A percentile compares a stretch with the other conserved stretches of the same genome.
These are phyloP conservation scores for Craterocephalus amniculus DNA, from an alignment of 2,797 vertebrate species.

Conservation along the genomic window DNA sequence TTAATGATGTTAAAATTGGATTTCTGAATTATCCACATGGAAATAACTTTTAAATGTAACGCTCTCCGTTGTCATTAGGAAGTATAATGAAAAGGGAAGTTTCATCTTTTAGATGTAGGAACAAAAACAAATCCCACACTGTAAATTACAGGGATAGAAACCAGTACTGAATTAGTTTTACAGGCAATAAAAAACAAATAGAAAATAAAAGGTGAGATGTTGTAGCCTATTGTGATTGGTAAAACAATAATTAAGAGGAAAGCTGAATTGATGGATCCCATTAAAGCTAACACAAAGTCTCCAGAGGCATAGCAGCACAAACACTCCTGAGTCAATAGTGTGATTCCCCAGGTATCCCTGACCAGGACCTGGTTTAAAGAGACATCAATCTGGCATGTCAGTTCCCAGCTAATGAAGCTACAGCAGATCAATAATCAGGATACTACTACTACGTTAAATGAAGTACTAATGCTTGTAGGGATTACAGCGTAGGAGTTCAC, in stretches of 20 bases:
- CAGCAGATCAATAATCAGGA: conserved; percentile 89
- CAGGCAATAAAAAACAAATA: conserved; percentile 29
- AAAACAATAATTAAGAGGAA: conserved; percentile 83
- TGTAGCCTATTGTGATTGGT: conserved; percentile 63
- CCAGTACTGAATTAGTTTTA: conserved; percentile 48
- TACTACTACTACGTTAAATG: conserved; percentile 81
- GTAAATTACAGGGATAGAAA: conserved; percentile 62
- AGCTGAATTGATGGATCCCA: conserved; percentile 89
- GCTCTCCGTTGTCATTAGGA: conserved; percentile 62
- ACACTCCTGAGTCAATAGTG: conserved; percentile 84
- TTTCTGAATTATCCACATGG: conserved; percentile 64
- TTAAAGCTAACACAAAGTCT: conserved; percentile 84
- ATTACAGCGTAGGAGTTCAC: conserved; percentile 61
- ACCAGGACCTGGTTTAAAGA: conserved; percentile 88
- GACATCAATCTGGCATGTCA: conserved; percentile 91
- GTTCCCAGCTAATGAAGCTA: conserved; percentile 90
- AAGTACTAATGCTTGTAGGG: conserved; percentile 83
- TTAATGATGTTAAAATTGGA: conserved; percentile 71
- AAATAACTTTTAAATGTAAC: conserved; percentile 69
- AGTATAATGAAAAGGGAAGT: conserved; percentile 69
- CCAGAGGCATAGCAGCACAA: conserved; percentile 79
- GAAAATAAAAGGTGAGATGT: conserved; percentile 23
- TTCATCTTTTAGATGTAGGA: conserved; percentile 72
- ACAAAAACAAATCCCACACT: conserved; percentile 53
- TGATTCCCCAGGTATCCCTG: conserved; percentile 86